Evolutionary conservation across 37 sponge, comb jelly and placozoan genomes (phyloP), one percentile per base, ranked within the genome.

Genomic region (Haliclona indistincta): DNA sequence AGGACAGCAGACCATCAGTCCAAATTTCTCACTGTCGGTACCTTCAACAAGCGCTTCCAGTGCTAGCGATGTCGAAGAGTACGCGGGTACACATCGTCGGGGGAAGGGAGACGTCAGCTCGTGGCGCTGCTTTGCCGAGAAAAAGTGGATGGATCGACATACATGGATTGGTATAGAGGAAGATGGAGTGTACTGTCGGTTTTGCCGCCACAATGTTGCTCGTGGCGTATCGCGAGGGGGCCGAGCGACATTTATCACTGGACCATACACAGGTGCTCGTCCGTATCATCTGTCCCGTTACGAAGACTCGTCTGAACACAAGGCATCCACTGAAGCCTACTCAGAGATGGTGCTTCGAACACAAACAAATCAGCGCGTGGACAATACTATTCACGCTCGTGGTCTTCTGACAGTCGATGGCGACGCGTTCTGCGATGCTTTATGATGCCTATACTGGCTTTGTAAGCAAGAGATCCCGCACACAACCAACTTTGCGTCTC

Each of bases 401-500:
- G 26, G 26, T 3, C 3, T 5, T 7, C 26, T 5, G 3, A 7
- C 56, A 55, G 56, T 55, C 3, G 56, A 55, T 55, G 56, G 56
- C n/a, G 56, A 55, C n/a, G 56, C 56, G 26, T 55, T 55, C 56
- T 28, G n/a, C 26, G 56, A 55, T 55, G 3, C 56, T 7, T 7
- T 55, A 28, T 28, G 56, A 23, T 55, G 56, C 7, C 56, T 55
- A 3, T 55, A 55, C 56, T 55, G n/a, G n/a, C 56, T 55, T 5
- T 5, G n/a, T 3, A 55, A 55, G 7, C 56, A 55, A 28, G 56
- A 55, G 56, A 55, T 55, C 3, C 56, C 56, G 56, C 56, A 55
- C 56, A 55, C 56, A 28, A 65, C 70, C 13, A 72, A 56, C 25
- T 83, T 68, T 32, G 28, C 53, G 15, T 73, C 84, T n/a, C 62